These are phyloP conservation scores for Dione juno DNA, from an alignment of 2,888 invertebrate genomes.

Conservation along the genomic window DNA sequence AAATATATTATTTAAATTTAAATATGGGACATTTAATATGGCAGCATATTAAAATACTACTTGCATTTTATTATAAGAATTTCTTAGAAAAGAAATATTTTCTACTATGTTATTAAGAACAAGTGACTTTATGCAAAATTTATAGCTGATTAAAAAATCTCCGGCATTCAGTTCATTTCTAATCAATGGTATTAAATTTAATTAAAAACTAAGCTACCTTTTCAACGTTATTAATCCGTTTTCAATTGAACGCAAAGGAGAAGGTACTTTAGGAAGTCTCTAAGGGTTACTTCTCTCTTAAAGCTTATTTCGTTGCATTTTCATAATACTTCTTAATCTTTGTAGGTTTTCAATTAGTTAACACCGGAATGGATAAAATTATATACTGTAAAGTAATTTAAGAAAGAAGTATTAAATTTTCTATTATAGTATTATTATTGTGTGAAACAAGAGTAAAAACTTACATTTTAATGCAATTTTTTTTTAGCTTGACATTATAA, in stretches of 20 bases:
- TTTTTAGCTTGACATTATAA: too few species aligned
- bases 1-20: too few species aligned
- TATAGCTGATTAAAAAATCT: slow-evolving; percentile 13
- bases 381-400: too few species aligned
- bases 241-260: slow-evolving; percentile 24
- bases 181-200: slow-evolving; percentile 19
- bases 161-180: background rate
- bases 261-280: slow-evolving; percentile 25
- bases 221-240: slow-evolving; percentile 17
- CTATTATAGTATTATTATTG: too few species aligned
- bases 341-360: too few species aligned
- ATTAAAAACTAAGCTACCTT: slow-evolving; percentile 26
- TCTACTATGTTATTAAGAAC: background rate
- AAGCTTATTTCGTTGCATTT: slow-evolving; percentile 21
- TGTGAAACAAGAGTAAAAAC: too few species aligned
- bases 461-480: too few species aligned
- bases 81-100: background rate
- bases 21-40: too few species aligned
- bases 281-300: slow-evolving; percentile 6
- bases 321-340: slow-evolving; percentile 18
- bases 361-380: too few species aligned
- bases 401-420: too few species aligned
- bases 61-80: background rate
- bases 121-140: background rate
- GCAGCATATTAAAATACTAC: background rate